Base-by-base conservation (phyloP, 1,140 invertebrate genomes). In the Aphaenogaster floridana region DNA sequence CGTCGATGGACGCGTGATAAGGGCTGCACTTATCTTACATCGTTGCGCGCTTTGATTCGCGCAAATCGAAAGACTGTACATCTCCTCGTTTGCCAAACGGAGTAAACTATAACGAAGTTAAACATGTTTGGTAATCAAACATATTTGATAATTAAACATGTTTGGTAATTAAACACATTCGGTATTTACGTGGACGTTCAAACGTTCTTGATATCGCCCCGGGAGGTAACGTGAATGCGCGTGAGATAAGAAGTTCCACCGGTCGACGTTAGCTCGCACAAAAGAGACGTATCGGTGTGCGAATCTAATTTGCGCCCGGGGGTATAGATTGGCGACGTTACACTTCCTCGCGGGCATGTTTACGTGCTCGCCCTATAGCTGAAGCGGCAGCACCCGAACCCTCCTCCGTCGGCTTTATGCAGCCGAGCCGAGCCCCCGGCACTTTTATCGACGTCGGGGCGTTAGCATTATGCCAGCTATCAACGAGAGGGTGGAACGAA, bases 391-490 rank as follows among this genome's bases (percentile, higher is more conserved):
- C 50, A 50, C 39, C 63, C 72, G 61, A 66, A 80, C 72, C 59
- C 63, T 34, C 69, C 81, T 79, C 21, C 39, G 54, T 59, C 50
- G 66, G 71, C 86, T 93, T 92, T 92, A 92, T 89, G 81, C 54
- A 84, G 28, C 80, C 71, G 81, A 84, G 28, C 80, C 71, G 81
- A 71, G 72, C 85, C 84, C 89, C 89, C 63, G 83, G 81, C 83
- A 91, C 86, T 93, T 93, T 93, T 93, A 93, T 93, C 92, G 91
- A 93, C 91, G 86, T 71, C 78, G 15, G 63, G 81, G 86, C 88
- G 91, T 93, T 92, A 89, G 89, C 92, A 86, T 94, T 94, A 94
- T 91, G 90, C 71, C 81, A 87, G 87, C 92, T 92, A 94, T 93
- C 91, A 94, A 93, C 88, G 89, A 52, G 66, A 81, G 87, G 83